Conservation (phyloP, 2,113 vertebrate species). For the Callopanchax toddi region DNA sequence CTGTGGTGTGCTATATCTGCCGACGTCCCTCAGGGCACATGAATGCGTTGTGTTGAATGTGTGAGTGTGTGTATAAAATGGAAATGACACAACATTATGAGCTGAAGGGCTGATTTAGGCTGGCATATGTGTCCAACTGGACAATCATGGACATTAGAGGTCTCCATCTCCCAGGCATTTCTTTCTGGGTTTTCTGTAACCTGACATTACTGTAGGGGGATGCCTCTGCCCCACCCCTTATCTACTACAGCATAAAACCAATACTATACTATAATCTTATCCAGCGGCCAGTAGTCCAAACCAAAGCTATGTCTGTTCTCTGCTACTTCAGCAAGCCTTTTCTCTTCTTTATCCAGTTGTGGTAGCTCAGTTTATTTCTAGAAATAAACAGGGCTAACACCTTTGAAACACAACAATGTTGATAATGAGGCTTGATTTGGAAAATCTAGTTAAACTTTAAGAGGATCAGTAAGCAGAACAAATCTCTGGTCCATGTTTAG, state of each 20-base stretch:
- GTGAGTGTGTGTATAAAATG: constrained; percentile 39
- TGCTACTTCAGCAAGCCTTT: constrained; percentile 58
- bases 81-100: constrained; percentile 47
- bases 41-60: constrained; percentile 4
- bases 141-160: constrained; percentile 71
- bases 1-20: constrained; percentile 49
- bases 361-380: constrained; percentile 9
- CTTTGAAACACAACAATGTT: neutral
- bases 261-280: constrained; percentile 69
- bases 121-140: constrained; percentile 52
- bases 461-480: neutral
- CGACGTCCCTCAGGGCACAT: constrained; percentile 19
- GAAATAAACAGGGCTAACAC: constrained; percentile 6
- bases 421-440: neutral
- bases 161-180: constrained; percentile 63
- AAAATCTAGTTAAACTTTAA: neutral
- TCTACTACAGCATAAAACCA: constrained; percentile 71
- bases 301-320: constrained; percentile 63
- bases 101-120: constrained; percentile 58
- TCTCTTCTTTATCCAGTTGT: constrained; percentile 9
- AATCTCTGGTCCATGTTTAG: neutral
- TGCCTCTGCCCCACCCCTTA: constrained; percentile 72
- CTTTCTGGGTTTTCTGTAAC: constrained; percentile 73
- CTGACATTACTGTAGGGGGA: constrained; percentile 74
- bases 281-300: constrained; percentile 59